Evolutionary conservation across 2,888 invertebrate species (phyloP), one percentile per base, ranked within the genome.

Genomic region (Lycia hirtaria): DNA sequence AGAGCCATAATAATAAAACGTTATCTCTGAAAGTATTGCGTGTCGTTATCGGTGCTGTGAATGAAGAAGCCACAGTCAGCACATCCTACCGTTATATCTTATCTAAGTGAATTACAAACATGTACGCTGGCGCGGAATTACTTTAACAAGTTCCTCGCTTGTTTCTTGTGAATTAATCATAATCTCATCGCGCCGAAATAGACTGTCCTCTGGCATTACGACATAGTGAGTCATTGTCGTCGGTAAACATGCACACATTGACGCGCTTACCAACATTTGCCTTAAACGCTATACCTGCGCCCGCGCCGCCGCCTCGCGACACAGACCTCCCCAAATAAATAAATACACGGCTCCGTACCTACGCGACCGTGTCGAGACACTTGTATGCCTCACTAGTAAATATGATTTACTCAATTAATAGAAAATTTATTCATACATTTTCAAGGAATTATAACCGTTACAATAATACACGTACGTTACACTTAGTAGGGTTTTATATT

Each of bases 161-260:
- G 71, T 73, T 76, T 76, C 72, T 71, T 67, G 72, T 72, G 68
- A 75, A 74, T 78, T 78, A 75, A 78, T 86, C 80, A 85, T 85
- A 87, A 85, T 86, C 81, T 86, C 87, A 86, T 87, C 84, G 80
- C 76, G 81, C 88, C 86, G 85, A 90, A 89, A 89, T 87, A 89
- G 88, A 82, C 76, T 84, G 86, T 86, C 87, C 84, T 85, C 78
- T 76, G 74, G 72, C 77, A 79, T 88, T 85, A 87, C 87, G 81
- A 80, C 81, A 87, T 69, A 75, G 78, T 90, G 90, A 90, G 73
- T 90, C 90, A 90, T 80, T 83, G 80, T 81, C 66, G 80, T 81
- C 67, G 75, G 77, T 77, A 80, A 78, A 80, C 76, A 81, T 76
- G 76, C 76, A 78, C 76, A 77, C 72, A 78, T 70, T 73, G 73